Conservation (phyloP, 2,797 vertebrate species). For the Decapterus maruadsi region DNA sequence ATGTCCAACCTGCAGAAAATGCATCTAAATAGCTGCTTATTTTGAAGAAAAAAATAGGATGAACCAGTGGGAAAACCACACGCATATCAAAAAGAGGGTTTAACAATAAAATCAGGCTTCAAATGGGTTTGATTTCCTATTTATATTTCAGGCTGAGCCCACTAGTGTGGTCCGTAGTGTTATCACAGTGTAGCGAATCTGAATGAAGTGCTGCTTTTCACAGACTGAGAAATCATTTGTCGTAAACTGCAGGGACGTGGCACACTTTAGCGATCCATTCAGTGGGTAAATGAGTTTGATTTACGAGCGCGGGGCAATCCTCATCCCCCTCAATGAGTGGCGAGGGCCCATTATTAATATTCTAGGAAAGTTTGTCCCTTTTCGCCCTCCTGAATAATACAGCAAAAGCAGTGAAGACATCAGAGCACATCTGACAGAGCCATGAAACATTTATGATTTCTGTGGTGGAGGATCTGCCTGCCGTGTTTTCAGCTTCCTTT, state of each 20-base stretch:
- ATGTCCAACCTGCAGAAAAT: background rate
- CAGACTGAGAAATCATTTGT: slow-evolving; percentile 35
- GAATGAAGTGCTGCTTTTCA: slow-evolving; percentile 30
- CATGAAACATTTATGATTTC: slow-evolving; percentile 84
- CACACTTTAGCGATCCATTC: slow-evolving; percentile 57
- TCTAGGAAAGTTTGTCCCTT: slow-evolving; percentile 80
- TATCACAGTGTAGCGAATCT: slow-evolving; percentile 16
- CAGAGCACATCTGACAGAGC: slow-evolving; percentile 81
- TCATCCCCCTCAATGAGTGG: slow-evolving; percentile 44
- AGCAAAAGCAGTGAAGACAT: slow-evolving; percentile 80
- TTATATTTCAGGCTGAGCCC: slow-evolving; percentile 13
- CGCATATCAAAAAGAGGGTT: background rate
- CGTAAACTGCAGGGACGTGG: slow-evolving; percentile 55
- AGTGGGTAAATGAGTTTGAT: slow-evolving; percentile 49
- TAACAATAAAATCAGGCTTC: slow-evolving; percentile 4
- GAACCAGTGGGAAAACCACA: background rate
- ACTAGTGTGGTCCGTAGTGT: slow-evolving; percentile 5
- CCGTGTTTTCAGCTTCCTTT: slow-evolving; percentile 64
- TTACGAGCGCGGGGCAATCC: slow-evolving; percentile 34
- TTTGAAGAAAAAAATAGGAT: background rate
- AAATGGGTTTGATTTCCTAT: slow-evolving; percentile 9
- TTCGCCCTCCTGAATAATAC: slow-evolving; percentile 83
- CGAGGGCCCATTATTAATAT: slow-evolving; percentile 73
- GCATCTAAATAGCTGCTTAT: background rate
- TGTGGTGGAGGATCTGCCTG: slow-evolving; percentile 68